A percentile compares a stretch with the other conserved stretches of the same genome.
Conservation (phyloP, 2,797 vertebrate species). For the Huso huso region DNA sequence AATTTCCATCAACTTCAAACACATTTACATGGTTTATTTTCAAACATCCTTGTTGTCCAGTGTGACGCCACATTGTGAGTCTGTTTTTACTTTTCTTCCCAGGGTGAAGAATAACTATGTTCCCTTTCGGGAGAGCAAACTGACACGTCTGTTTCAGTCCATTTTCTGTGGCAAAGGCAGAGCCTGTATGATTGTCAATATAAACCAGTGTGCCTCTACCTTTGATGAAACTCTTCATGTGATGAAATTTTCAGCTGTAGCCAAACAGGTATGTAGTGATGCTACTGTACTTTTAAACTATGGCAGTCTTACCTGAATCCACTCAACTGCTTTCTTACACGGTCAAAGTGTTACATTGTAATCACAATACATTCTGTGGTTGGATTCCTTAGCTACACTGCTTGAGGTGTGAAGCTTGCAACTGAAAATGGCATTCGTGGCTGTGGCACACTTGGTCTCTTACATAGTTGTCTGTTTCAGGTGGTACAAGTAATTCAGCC, state of each 20-base stretch:
- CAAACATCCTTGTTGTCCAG: too few species aligned
- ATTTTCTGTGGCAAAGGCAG: slow-evolving; percentile 78
- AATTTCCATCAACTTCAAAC: too few species aligned
- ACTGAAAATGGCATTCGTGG: too few species aligned
- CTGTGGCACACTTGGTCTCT: too few species aligned
- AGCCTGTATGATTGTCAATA: slow-evolving; percentile 82
- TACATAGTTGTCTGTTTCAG: slow-evolving; percentile 36
- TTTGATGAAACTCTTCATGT: slow-evolving; percentile 83
- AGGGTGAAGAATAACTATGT: slow-evolving; percentile 63
- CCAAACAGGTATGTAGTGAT: slow-evolving; percentile 65
- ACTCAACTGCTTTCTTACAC: too few species aligned
- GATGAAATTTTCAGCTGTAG: slow-evolving; percentile 84
- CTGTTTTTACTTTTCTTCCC: background rate
- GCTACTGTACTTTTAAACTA: too few species aligned
- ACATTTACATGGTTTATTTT: too few species aligned
- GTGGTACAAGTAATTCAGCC: slow-evolving; percentile 70
- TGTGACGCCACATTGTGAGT: too few species aligned
- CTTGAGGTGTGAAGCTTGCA: too few species aligned
- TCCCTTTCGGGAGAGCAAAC: slow-evolving; percentile 84
- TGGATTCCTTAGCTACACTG: too few species aligned
- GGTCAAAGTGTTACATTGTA: background rate
- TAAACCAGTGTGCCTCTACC: slow-evolving; percentile 73
- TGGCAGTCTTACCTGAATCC: too few species aligned
- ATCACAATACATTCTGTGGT: too few species aligned
- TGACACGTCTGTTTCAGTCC: slow-evolving; percentile 81